Conservation (phyloP, 2,888 invertebrate genomes). For the Pristionchus entomophagus region DNA sequence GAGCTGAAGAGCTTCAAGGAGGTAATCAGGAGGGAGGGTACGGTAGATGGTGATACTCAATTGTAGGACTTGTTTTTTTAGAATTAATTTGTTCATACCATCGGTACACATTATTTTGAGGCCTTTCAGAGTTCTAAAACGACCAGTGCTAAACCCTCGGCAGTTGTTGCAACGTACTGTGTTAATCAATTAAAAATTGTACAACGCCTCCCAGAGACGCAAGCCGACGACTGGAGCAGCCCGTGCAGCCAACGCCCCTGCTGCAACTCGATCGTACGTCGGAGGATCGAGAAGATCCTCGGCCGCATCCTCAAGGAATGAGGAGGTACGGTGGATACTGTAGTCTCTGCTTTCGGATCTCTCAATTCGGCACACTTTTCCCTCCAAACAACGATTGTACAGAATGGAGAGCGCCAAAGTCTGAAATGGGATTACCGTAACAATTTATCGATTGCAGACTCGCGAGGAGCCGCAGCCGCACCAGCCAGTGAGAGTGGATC, state of each 20-base stretch:
- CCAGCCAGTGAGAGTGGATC: not conserved
- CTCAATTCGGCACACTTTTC: too few species aligned
- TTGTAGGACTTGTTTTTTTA: not conserved
- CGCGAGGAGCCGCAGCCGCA: not conserved
- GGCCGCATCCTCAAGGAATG: not conserved
- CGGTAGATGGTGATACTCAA: not conserved
- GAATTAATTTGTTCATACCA: too few species aligned
- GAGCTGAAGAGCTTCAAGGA: not conserved
- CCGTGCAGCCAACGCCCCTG: not conserved
- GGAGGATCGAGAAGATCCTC: slow-evolving; percentile 28
- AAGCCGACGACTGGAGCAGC: not conserved
- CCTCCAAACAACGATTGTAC: too few species aligned
- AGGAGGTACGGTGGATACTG: slow-evolving; percentile 23
- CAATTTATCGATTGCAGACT: not conserved
- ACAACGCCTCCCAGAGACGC: not conserved
- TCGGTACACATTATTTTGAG: too few species aligned
- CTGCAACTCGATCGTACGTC: slow-evolving; percentile 8
- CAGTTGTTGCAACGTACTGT: too few species aligned
- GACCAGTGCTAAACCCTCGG: too few species aligned
- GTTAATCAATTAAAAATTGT: too few species aligned
- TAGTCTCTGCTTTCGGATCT: too few species aligned
- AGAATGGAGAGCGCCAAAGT: too few species aligned
- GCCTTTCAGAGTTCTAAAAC: too few species aligned
- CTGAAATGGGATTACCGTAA: not conserved
- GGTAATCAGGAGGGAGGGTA: not conserved